Percentiles rank a stretch among this genome's conserved stretches.
Conservation (phyloP, 2,113 vertebrate species). For the Chaetura pelagica region DNA sequence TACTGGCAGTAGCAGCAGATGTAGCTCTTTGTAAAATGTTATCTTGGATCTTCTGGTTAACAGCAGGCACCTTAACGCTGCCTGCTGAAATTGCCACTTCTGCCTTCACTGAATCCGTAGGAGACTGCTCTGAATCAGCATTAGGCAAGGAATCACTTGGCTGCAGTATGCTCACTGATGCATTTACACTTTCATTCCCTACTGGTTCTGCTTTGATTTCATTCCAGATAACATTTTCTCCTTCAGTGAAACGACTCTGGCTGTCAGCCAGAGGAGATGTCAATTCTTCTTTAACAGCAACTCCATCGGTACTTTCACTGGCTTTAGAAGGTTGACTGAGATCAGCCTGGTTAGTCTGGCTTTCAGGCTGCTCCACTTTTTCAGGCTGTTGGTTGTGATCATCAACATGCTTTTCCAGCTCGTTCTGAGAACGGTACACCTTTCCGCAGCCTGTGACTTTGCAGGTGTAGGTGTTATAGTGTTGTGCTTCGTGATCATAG, state of each 20-base stretch:
- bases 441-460: slow-evolving; percentile 87
- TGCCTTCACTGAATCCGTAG: slow-evolving; percentile 26
- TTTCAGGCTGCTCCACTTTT: slow-evolving; percentile 41
- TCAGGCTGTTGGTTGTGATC: slow-evolving; percentile 78
- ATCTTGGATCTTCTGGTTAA: slow-evolving; percentile 71
- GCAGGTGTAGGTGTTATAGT: slow-evolving; percentile 97
- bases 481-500: slow-evolving; percentile 96
- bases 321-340: slow-evolving; percentile 39
- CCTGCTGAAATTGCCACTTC: slow-evolving; percentile 56
- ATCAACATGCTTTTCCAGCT: slow-evolving; percentile 88
- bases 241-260: background rate
- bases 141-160: slow-evolving; percentile 34
- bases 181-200: slow-evolving; percentile 34
- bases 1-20: slow-evolving; percentile 8
- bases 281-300: slow-evolving; percentile 57
- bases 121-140: slow-evolving; percentile 41
- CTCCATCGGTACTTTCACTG: slow-evolving; percentile 39
- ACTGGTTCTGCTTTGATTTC: slow-evolving; percentile 61
- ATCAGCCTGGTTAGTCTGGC: slow-evolving; percentile 34
- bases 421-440: slow-evolving; percentile 88
- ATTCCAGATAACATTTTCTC: slow-evolving; percentile 25
- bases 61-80: slow-evolving; percentile 58
- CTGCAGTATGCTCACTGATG: background rate
- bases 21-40: slow-evolving; percentile 71
- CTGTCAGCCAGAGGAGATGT: slow-evolving; percentile 35